Percentiles rank a stretch among this genome's conserved stretches.
phyloP scores from a whole-genome alignment of 2,888 invertebrate species.

The Caenorhabditis plicata region DNA sequence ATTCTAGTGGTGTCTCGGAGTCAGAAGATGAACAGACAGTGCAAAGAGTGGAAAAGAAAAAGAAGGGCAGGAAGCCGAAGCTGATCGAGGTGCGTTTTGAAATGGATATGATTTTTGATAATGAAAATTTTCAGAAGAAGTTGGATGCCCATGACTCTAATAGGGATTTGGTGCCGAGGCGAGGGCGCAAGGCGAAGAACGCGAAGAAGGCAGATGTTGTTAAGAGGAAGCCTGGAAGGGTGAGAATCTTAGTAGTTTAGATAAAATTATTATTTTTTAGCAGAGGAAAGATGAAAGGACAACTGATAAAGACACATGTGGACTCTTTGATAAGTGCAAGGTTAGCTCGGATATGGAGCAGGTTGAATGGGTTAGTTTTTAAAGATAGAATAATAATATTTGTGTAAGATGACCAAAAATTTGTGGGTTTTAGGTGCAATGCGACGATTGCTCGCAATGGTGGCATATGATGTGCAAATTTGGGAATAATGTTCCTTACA shows the following conservation, averaged over 20 bases:
- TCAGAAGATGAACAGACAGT: neutral
- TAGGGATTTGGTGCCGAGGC: too few relatives aligned
- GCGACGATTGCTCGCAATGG: slow-evolving; percentile 12
- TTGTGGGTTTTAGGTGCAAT: slow-evolving; percentile 7
- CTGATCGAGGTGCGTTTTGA: neutral
- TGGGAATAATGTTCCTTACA: neutral
- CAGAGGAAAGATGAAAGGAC: slow-evolving; percentile 14
- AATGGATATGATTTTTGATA: neutral
- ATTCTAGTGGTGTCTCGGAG: too few relatives aligned
- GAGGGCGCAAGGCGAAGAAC: neutral
- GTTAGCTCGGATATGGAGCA: neutral
- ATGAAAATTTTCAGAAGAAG: too few relatives aligned
- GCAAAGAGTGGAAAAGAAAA: neutral
- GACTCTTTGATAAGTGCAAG: neutral
- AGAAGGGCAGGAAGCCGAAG: neutral
- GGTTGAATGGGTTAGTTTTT: slow-evolving; percentile 2
- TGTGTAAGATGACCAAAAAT: neutral
- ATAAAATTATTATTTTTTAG: neutral
- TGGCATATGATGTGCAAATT: slow-evolving; percentile 9
- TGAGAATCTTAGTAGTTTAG: neutral
- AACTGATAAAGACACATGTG: slow-evolving; percentile 1
- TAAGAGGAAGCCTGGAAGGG: slow-evolving; percentile 10
- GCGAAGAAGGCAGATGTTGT: too few relatives aligned
- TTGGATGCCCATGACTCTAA: too few relatives aligned
- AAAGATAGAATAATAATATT: neutral